These are phyloP conservation scores for Ophioderma brevispina DNA, from an alignment of 35 echinoderm and acorn worm species.

Conservation along the genomic window DNA sequence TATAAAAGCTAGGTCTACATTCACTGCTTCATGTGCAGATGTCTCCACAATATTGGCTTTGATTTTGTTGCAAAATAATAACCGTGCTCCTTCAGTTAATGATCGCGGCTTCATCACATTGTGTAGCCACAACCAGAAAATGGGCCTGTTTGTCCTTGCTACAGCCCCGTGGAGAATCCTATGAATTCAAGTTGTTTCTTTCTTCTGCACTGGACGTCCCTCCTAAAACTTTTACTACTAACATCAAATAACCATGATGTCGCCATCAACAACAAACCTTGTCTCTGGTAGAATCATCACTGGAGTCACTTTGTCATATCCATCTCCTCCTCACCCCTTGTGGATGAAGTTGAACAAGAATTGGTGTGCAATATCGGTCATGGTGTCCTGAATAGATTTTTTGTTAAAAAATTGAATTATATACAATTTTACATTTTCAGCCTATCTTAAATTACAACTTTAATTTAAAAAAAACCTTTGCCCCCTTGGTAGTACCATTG, in stretches of 20 bases:
- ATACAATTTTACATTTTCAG: too few relatives aligned
- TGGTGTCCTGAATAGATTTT: too few relatives aligned
- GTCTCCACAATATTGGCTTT: conserved; percentile 80
- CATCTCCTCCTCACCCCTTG: conserved; percentile 67
- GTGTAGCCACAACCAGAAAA: conserved; percentile 74
- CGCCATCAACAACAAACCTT: conserved; percentile 88
- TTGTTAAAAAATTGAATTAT: too few relatives aligned
- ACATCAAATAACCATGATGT: conserved; percentile 81
- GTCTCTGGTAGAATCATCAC: conserved; percentile 77
- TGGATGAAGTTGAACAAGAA: not conserved
- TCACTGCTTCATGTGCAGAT: conserved; percentile 79
- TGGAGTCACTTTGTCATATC: conserved; percentile 66
- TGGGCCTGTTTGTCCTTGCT: conserved; percentile 75
- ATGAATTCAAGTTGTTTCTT: conserved; percentile 75
- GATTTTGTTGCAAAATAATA: conserved; percentile 46
- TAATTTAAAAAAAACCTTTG: too few relatives aligned
- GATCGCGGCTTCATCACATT: conserved; percentile 75
- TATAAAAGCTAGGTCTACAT: conserved; percentile 81
- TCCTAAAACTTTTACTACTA: conserved; percentile 41
- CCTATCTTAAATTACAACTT: too few relatives aligned
- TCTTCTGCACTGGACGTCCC: conserved; percentile 49
- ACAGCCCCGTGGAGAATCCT: conserved; percentile 12
- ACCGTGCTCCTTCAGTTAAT: conserved; percentile 44
- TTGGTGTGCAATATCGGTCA: too few relatives aligned
- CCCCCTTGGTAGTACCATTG: too few relatives aligned